phyloP scores from a whole-genome alignment of 2,797 vertebrate genomes.

The Coregonus sp. region DNA sequence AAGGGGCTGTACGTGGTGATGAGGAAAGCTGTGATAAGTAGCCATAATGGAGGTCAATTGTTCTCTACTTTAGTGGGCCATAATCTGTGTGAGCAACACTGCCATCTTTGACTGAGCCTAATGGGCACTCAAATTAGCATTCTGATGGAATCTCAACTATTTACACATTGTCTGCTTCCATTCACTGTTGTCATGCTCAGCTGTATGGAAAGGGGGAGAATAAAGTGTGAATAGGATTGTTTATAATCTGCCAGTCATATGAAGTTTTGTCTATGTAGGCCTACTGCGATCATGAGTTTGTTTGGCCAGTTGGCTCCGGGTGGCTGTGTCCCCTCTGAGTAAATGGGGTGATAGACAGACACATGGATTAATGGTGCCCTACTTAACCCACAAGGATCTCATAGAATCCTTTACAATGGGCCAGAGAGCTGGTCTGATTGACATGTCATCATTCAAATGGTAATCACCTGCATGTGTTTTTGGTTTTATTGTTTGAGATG shows the following conservation, averaged over 20 bases:
- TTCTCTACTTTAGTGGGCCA: conserved; percentile 70
- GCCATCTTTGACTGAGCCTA: conserved; percentile 62
- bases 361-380: conserved; percentile 62
- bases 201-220: conserved; percentile 67
- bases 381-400: conserved; percentile 58
- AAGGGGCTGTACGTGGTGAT: conserved; percentile 46
- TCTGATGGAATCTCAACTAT: conserved; percentile 60
- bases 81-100: conserved; percentile 65
- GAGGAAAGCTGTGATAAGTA: conserved; percentile 65
- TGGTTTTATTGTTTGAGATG: conserved; percentile 40
- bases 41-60: conserved; percentile 71
- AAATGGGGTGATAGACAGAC: conserved; percentile 61
- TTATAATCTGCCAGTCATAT: conserved; percentile 17
- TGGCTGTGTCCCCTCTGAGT: conserved; percentile 61
- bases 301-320: conserved; percentile 64
- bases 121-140: conserved; percentile 71
- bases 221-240: conserved; percentile 28
- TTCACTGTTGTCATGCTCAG: conserved; percentile 51
- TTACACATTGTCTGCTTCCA: conserved; percentile 39
- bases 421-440: not conserved
- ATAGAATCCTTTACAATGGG: conserved; percentile 45
- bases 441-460: conserved; percentile 58
- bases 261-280: conserved; percentile 31
- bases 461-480: conserved; percentile 49
- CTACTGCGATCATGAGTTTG: conserved; percentile 69